phyloP scores from a whole-genome alignment of 1,140 invertebrate genomes.

The Diabrotica virgifera region DNA sequence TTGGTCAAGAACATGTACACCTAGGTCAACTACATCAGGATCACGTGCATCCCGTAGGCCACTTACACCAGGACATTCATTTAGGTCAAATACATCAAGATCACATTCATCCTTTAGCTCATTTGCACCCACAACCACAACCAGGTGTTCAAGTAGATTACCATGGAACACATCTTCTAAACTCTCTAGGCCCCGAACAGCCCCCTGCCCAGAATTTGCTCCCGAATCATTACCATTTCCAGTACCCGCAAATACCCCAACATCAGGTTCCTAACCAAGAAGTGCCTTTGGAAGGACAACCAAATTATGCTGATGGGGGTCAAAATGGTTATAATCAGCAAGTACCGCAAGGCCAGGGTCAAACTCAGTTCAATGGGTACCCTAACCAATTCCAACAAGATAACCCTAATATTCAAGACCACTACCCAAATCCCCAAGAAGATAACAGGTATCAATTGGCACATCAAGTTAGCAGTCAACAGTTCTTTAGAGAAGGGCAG shows the following conservation, averaged over 20 bases:
- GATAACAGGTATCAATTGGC: constrained; percentile 9
- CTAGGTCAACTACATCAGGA: no score
- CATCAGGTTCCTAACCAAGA: constrained; percentile 17
- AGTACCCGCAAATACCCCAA: constrained; percentile 28
- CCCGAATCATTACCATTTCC: constrained; percentile 21
- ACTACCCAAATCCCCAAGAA: background rate
- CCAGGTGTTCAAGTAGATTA: constrained; percentile 22
- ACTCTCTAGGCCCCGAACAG: background rate
- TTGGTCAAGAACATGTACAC: no score
- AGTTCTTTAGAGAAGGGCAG: constrained; percentile 12
- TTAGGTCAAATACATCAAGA: no score
- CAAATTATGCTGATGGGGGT: background rate
- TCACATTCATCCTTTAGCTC: constrained; percentile 7
- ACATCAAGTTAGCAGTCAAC: constrained; percentile 13
- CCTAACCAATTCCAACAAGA: background rate
- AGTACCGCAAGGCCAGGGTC: background rate
- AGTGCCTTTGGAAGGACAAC: constrained; percentile 5
- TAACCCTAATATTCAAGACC: background rate
- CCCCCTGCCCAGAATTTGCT: constrained; percentile 12
- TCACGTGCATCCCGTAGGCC: no score
- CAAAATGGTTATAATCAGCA: background rate
- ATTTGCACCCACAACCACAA: background rate
- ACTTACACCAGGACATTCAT: no score
- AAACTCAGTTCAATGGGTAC: background rate
- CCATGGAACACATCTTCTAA: constrained; percentile 25